phyloP scores from a whole-genome alignment of 1,140 invertebrate genomes.

The Sycophila sp. region DNA sequence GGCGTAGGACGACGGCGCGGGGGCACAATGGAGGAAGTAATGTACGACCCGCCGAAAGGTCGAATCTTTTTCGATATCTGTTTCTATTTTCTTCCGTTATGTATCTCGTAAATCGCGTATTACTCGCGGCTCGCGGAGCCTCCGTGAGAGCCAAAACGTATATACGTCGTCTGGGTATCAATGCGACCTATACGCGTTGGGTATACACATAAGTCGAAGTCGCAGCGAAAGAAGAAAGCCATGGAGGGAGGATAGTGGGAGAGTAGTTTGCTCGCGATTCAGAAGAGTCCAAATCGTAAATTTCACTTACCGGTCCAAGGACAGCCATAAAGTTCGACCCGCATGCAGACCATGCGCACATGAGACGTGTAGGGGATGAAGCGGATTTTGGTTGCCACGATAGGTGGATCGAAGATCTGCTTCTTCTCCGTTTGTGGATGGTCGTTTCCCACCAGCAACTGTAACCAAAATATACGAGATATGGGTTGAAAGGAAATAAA shows the following conservation, averaged over 20 bases:
- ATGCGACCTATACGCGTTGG: neutral
- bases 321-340: slow-evolving; percentile 90
- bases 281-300: slow-evolving; percentile 46
- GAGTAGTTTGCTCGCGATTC: neutral
- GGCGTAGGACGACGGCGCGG: neutral
- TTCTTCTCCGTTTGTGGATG: slow-evolving; percentile 87
- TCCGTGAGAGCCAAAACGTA: neutral
- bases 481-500: slow-evolving; percentile 26
- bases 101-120: slow-evolving; percentile 35
- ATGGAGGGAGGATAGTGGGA: neutral
- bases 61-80: slow-evolving; percentile 30
- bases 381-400: slow-evolving; percentile 85
- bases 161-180: neutral
- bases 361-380: slow-evolving; percentile 88
- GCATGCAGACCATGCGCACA: slow-evolving; percentile 87
- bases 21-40: slow-evolving; percentile 26
- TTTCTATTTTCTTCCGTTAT: slow-evolving; percentile 37
- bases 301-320: slow-evolving; percentile 83
- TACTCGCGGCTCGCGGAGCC: slow-evolving; percentile 15
- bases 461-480: slow-evolving; percentile 60
- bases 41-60: slow-evolving; percentile 27
- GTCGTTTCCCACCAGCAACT: slow-evolving; percentile 87
- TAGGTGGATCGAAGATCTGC: slow-evolving; percentile 82
- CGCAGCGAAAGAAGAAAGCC: neutral
- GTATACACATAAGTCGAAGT: neutral